Evolutionary conservation across 2,888 invertebrate genomes (phyloP).

Genomic region (Drosophila nr. perissopoda): DNA sequence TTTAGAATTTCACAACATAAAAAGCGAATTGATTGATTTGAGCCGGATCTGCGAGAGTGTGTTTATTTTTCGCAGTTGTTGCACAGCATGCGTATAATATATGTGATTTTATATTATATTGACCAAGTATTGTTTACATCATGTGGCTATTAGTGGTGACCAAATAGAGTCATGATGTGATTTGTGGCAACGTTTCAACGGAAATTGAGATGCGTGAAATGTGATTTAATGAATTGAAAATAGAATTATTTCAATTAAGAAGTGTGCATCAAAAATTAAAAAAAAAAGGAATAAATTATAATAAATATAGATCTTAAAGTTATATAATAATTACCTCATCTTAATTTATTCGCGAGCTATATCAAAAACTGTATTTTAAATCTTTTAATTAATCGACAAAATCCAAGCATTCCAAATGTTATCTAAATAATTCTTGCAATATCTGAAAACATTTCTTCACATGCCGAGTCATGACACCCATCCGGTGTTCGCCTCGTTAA

Average conservation of each 20-base stretch:
- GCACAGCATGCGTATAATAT: neutral
- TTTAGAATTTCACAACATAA: constrained; percentile 68
- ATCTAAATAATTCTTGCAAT: constrained; percentile 3
- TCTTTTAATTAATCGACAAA: neutral
- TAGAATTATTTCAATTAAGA: neutral
- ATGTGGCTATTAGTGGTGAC: neutral
- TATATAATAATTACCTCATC: neutral
- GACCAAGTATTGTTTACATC: neutral
- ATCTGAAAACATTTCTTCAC: constrained; percentile 19
- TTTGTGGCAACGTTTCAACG: neutral
- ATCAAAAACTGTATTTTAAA: neutral
- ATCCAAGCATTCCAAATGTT: neutral
- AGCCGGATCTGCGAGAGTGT: constrained; percentile 29
- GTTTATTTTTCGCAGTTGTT: constrained; percentile 10
- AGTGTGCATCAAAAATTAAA: neutral
- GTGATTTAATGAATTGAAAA: neutral
- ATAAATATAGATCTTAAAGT: neutral
- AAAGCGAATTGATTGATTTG: neutral
- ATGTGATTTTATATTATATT: neutral
- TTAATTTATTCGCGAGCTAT: neutral
- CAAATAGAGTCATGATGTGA: neutral
- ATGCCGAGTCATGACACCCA: constrained; percentile 1
- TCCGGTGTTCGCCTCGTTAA: constrained; percentile 25
- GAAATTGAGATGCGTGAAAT: neutral
- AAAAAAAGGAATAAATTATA: neutral